These are phyloP conservation scores for Rissa tridactyla DNA, from an alignment of 2,113 vertebrate species.

Conservation along the genomic window DNA sequence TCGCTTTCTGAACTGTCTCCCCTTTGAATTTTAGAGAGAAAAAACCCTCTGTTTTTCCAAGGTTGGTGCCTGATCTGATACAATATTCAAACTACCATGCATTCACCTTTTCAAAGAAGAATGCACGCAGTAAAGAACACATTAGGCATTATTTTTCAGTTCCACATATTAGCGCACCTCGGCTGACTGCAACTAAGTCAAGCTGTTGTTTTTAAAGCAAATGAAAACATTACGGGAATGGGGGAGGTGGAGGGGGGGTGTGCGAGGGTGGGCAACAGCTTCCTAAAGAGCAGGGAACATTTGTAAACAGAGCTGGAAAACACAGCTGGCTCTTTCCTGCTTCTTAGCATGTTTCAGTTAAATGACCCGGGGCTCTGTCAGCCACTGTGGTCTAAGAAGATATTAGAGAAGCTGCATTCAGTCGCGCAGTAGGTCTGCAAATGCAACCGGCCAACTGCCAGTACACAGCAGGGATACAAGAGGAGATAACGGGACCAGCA, in stretches of 20 bases:
- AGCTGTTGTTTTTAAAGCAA: not conserved
- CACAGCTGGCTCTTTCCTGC: not conserved
- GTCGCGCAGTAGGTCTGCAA: not conserved
- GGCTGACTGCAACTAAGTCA: not conserved
- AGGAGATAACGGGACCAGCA: not conserved
- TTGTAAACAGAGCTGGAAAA: not conserved
- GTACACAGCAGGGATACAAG: not conserved
- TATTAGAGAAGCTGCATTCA: not conserved
- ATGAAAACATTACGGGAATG: not conserved
- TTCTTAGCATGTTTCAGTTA: not conserved
- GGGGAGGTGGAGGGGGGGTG: not conserved
- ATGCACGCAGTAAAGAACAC: not conserved
- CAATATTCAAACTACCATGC: not conserved
- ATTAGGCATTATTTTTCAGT: not conserved
- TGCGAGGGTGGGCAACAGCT: not conserved
- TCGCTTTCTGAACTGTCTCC: not conserved
- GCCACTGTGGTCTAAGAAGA: not conserved
- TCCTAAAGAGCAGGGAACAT: not conserved
- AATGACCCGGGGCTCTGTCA: not conserved
- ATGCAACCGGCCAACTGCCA: not conserved
- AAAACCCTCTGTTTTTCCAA: not conserved
- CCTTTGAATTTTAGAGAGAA: not conserved
- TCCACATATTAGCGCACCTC: not conserved
- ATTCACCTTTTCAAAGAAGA: not conserved
- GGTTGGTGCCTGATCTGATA: not conserved